Base-by-base conservation (phyloP, 1,140 invertebrate genomes). In the Drosophila willistoni region DNA sequence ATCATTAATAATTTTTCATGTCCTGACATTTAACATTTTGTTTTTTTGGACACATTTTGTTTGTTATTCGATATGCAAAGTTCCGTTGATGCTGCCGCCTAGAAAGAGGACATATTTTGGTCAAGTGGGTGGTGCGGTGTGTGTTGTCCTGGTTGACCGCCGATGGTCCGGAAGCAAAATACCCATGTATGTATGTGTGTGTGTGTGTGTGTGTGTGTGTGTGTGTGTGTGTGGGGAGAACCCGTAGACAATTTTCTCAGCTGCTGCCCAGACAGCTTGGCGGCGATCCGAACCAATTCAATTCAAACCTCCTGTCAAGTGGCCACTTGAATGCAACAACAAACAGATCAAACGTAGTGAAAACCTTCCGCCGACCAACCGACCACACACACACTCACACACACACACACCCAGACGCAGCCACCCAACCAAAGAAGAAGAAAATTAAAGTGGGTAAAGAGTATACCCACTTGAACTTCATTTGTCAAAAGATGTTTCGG, bases 281-380 rank as follows among this genome's bases (percentile, higher is more conserved):
- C 56, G 56, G 25, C 56, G 22, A 33, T 22, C 17, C 17, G 17
- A 47, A 7, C 14, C 14, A 47, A 9, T 17, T 17, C 14, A 47
- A 22, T 19, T 22, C 9, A 19, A 51, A 51, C 3, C 25, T 14
- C 56, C 12, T 29, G 17, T 79, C 57, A 82, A 86, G 79, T 87
- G 83, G 71, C 71, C 82, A 85, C 84, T 89, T 86, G 77, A 89
- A 36, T 71, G 82, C 78, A 87, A 82, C 86, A 86, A 77, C 55
- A 57, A 57, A 29, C n/a, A 59, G 29, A 59, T 29, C 54, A 56
- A 56, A 56, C 25, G n/a, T 1, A 36, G 56, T 29, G 33, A 59
- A 36, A 36, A 33, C 56, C 33, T 59, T 36, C 34, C 25, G 54
- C 22, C 54, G 7, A 17, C 25, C 29, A n/a, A 33, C 1, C 55